phyloP scores from a whole-genome alignment of 2,113 vertebrate genomes.

The Manacus vitellinus region DNA sequence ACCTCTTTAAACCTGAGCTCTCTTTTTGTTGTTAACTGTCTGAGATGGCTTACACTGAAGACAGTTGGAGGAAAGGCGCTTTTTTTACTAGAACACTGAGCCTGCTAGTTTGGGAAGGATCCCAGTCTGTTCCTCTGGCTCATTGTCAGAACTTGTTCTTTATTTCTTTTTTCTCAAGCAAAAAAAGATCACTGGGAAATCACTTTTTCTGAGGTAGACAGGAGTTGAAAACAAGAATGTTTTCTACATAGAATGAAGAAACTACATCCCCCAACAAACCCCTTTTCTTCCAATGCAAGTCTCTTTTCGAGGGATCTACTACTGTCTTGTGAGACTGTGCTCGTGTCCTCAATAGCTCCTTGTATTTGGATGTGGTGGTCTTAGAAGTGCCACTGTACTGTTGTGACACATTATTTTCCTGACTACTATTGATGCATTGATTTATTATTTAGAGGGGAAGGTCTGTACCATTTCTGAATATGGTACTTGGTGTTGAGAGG shows the following conservation, averaged over 20 bases:
- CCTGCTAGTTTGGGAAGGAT: background rate
- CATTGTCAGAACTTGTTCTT: background rate
- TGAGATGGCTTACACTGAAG: background rate
- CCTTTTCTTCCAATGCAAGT: background rate
- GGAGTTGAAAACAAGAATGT: background rate
- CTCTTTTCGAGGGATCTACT: conserved; percentile 43
- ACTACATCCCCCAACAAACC: background rate
- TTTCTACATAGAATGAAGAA: background rate
- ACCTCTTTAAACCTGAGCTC: conserved; percentile 38
- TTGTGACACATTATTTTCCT: background rate
- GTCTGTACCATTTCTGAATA: background rate
- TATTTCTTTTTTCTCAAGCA: conserved; percentile 1
- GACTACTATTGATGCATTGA: background rate
- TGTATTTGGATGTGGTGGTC: background rate
- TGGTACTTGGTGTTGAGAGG: background rate
- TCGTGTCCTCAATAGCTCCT: background rate
- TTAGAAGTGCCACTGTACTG: background rate
- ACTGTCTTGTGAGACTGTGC: background rate
- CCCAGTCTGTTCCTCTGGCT: conserved; percentile 30
- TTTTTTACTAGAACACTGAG: background rate
- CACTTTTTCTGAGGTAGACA: background rate
- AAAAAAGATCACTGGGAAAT: background rate
- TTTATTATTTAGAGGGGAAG: background rate
- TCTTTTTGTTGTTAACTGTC: conserved; percentile 20
- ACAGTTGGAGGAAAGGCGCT: background rate